These are phyloP conservation scores for Hetaerina titia DNA, from an alignment of 2,888 invertebrate species.

Conservation along the genomic window DNA sequence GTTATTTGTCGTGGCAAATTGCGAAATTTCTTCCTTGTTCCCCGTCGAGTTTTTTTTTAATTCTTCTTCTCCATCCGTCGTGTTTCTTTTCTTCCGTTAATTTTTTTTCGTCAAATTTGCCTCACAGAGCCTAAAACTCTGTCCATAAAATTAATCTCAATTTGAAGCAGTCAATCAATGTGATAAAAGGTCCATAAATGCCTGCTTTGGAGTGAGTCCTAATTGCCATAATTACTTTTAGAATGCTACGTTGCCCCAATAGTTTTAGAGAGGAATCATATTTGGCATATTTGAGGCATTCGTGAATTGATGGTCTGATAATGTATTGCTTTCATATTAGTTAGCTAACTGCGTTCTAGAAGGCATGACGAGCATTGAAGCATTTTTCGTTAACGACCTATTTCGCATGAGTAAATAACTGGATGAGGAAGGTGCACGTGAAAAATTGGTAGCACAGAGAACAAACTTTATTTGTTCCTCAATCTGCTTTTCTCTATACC, in stretches of 20 bases:
- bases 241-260: neutral
- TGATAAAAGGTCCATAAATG: neutral
- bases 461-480: too few relatives aligned
- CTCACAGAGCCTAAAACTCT: neutral
- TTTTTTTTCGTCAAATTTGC: neutral
- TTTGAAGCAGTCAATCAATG: slow-evolving; percentile 31
- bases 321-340: neutral
- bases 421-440: too few relatives aligned
- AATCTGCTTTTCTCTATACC: too few relatives aligned
- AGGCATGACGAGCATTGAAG: too few relatives aligned
- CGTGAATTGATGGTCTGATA: neutral
- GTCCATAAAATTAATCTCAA: slow-evolving; percentile 7
- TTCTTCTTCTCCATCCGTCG: neutral
- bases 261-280: neutral
- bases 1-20: slow-evolving; percentile 20
- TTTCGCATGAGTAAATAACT: too few relatives aligned
- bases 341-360: too few relatives aligned
- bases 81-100: neutral
- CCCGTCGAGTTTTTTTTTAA: neutral
- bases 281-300: neutral
- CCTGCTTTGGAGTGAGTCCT: neutral
- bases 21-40: neutral
- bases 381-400: neutral
- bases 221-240: slow-evolving; percentile 11
- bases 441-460: too few relatives aligned